Evolutionary conservation across 2,797 vertebrate genomes (phyloP).

Genomic region (Mionectes olivaceus): DNA sequence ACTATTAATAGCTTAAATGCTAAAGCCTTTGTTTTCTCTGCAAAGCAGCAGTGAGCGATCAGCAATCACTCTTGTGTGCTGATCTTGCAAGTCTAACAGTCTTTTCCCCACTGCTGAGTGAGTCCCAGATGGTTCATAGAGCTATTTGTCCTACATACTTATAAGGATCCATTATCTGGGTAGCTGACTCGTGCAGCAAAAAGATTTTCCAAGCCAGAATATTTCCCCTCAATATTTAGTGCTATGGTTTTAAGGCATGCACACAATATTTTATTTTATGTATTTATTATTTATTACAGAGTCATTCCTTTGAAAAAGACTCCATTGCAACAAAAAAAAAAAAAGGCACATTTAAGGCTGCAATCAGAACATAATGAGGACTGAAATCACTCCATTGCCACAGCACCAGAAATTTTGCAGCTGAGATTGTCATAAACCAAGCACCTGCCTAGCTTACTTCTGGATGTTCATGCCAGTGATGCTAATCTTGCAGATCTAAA

Average conservation of each 20-base stretch:
- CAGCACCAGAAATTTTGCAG: constrained; percentile 18
- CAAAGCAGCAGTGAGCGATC: constrained; percentile 18
- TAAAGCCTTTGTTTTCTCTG: constrained; percentile 10
- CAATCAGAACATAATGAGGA: not conserved
- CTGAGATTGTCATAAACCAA: not conserved
- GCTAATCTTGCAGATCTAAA: not conserved
- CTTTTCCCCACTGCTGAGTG: constrained; percentile 27
- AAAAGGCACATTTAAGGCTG: not conserved
- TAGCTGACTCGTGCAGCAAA: constrained; percentile 14
- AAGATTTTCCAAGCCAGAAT: constrained; percentile 1
- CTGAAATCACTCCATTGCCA: not conserved
- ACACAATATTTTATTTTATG: not conserved
- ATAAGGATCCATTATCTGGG: constrained; percentile 25
- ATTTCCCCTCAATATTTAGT: not conserved
- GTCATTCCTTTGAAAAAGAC: not conserved
- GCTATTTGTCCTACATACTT: constrained; percentile 58
- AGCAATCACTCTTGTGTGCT: not conserved
- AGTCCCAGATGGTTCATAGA: constrained; percentile 52
- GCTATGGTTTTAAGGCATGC: not conserved
- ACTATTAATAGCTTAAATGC: not conserved
- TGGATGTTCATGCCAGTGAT: not conserved
- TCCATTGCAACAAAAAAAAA: not conserved
- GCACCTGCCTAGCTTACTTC: not conserved
- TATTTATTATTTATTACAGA: not conserved
- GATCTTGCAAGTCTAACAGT: constrained; percentile 24